Evolutionary conservation across 64 coral and sea anemone species (phyloP).

Genomic region (Exaiptasia diaphana): DNA sequence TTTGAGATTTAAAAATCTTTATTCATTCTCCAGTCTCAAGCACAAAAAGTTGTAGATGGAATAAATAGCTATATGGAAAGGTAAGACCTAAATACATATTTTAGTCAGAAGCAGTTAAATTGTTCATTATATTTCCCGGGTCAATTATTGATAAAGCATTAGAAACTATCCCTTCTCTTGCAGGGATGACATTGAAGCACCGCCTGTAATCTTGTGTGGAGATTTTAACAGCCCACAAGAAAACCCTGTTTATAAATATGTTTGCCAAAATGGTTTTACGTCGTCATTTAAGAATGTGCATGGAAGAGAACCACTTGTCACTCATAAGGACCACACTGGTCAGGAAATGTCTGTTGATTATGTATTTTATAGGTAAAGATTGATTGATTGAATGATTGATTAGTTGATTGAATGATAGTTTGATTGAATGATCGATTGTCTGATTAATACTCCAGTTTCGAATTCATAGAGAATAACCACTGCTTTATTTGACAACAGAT

Average conservation of each 20-base stretch:
- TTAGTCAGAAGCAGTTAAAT: not conserved
- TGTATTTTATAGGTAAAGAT: slow-evolving; percentile 94
- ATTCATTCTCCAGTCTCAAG: slow-evolving; percentile 35
- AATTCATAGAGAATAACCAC: too few relatives aligned
- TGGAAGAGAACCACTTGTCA: slow-evolving; percentile 71
- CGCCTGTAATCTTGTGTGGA: slow-evolving; percentile 82
- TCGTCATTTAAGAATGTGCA: slow-evolving; percentile 87
- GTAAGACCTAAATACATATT: slow-evolving; percentile 7
- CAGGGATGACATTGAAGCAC: slow-evolving; percentile 58
- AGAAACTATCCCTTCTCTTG: not conserved
- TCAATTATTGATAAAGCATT: too few relatives aligned
- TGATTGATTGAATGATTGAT: too few relatives aligned
- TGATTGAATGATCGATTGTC: too few relatives aligned
- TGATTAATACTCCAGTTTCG: too few relatives aligned
- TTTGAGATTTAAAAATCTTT: not conserved
- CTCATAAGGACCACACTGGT: slow-evolving; percentile 79
- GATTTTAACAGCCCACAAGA: slow-evolving; percentile 82
- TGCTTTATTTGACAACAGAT: too few relatives aligned
- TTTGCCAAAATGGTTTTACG: slow-evolving; percentile 61
- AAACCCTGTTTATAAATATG: slow-evolving; percentile 73
- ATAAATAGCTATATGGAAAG: slow-evolving; percentile 65
- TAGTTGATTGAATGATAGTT: too few relatives aligned
- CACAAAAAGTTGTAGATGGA: slow-evolving; percentile 60
- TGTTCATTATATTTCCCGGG: not conserved
- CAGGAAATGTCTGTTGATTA: slow-evolving; percentile 82